Evolutionary conservation across 2,888 invertebrate genomes (phyloP).

Genomic region (Habroteleia sp.): DNA sequence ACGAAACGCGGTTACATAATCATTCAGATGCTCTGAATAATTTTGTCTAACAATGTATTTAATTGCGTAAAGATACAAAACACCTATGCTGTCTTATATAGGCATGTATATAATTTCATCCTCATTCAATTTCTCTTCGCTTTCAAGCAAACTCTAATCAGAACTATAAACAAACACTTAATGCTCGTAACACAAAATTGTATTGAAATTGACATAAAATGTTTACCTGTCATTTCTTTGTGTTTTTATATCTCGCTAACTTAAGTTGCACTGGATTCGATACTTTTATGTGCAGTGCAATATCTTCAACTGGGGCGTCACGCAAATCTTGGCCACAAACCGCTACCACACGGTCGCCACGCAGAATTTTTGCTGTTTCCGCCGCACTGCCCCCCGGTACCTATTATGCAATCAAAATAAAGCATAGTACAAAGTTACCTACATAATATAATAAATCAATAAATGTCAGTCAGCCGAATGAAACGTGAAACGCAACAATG

Average conservation of each 20-base stretch:
- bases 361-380: conserved; percentile 92
- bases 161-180: conserved; percentile 1
- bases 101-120: neutral
- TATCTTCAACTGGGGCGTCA: conserved; percentile 89
- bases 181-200: too few species aligned
- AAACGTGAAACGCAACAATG: conserved; percentile 16
- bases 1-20: conserved; percentile 27
- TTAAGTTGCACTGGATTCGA: conserved; percentile 91
- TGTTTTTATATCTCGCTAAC: conserved; percentile 89
- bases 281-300: conserved; percentile 93
- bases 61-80: conserved; percentile 27
- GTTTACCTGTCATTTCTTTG: conserved; percentile 77
- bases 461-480: conserved; percentile 17
- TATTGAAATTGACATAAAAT: neutral
- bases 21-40: conserved; percentile 28
- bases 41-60: conserved; percentile 11
- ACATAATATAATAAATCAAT: conserved; percentile 19
- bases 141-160: neutral
- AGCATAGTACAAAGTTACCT: conserved; percentile 11
- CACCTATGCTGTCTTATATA: neutral
- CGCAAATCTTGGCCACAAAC: conserved; percentile 94
- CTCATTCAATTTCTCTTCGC: neutral
- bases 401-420: conserved; percentile 81
- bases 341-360: conserved; percentile 94
- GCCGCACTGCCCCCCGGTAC: conserved; percentile 93